phyloP scores from a whole-genome alignment of 2,113 vertebrate species.

The Xyrauchen texanus region DNA sequence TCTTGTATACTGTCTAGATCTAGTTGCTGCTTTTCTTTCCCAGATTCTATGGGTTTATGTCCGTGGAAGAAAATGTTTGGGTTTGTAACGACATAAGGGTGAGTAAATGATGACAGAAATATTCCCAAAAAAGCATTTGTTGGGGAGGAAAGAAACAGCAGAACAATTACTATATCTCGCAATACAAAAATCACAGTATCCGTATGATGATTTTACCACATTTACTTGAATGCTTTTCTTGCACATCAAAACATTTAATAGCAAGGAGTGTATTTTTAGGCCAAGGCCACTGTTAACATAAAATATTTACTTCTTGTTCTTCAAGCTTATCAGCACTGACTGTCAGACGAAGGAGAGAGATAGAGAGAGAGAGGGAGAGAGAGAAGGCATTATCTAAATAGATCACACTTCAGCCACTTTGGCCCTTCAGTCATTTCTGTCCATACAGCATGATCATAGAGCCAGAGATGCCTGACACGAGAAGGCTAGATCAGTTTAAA shows the following conservation, averaged over 20 bases:
- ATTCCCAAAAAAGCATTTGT: too few relatives aligned
- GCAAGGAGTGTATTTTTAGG: background rate
- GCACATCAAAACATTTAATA: background rate
- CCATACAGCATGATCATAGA: constrained; percentile 42
- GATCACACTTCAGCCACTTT: constrained; percentile 53
- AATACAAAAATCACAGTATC: too few relatives aligned
- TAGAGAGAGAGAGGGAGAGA: background rate
- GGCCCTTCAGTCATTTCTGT: constrained; percentile 46
- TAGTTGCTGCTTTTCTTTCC: too few relatives aligned
- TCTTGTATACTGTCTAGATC: too few relatives aligned
- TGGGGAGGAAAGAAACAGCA: too few relatives aligned
- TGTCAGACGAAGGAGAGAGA: constrained; percentile 22
- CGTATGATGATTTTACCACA: too few relatives aligned
- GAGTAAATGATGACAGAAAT: too few relatives aligned
- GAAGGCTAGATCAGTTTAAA: constrained; percentile 11
- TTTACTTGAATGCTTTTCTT: constrained; percentile 10
- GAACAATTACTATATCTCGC: too few relatives aligned
- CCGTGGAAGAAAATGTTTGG: too few relatives aligned
- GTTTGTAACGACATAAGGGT: too few relatives aligned
- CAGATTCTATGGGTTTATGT: too few relatives aligned
- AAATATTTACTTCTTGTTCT: constrained; percentile 58
- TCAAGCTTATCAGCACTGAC: constrained; percentile 52
- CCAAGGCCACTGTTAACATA: constrained; percentile 42
- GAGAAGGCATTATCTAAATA: constrained; percentile 54
- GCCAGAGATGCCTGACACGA: constrained; percentile 14